These are phyloP conservation scores for Steromphala cineraria DNA, from an alignment of 2,888 invertebrate species.

Conservation along the genomic window DNA sequence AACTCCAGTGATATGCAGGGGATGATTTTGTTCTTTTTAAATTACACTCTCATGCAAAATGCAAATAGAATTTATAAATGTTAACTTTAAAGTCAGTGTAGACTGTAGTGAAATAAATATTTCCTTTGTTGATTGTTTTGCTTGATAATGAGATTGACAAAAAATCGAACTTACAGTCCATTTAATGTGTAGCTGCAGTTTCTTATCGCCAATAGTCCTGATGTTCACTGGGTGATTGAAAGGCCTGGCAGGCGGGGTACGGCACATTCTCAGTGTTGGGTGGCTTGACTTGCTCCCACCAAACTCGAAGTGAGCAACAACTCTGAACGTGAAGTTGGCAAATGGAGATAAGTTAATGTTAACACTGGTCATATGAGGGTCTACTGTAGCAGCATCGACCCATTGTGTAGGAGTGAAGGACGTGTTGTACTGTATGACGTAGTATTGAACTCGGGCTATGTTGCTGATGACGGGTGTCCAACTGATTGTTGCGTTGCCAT, in stretches of 20 bases:
- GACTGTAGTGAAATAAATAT: too few species aligned
- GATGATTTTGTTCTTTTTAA: too few species aligned
- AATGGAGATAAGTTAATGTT: constrained; percentile 65
- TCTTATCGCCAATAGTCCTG: constrained; percentile 67
- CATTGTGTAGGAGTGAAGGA: constrained; percentile 94
- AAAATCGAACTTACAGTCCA: constrained; percentile 70
- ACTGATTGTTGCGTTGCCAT: constrained; percentile 79
- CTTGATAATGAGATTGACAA: too few species aligned
- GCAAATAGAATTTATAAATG: too few species aligned
- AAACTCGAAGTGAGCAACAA: constrained; percentile 73
- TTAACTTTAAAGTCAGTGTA: too few species aligned
- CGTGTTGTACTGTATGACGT: constrained; percentile 93
- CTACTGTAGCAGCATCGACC: constrained; percentile 83
- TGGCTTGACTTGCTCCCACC: constrained; percentile 72
- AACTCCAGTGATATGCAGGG: too few species aligned
- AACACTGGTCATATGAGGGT: constrained; percentile 57
- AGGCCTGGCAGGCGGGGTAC: constrained; percentile 61
- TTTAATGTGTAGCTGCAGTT: constrained; percentile 67
- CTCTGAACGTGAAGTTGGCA: constrained; percentile 73
- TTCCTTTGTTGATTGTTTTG: too few species aligned
- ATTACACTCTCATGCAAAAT: too few species aligned
- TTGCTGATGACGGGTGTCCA: constrained; percentile 97
- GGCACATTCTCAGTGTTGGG: constrained; percentile 62
- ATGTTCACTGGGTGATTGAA: constrained; percentile 71
- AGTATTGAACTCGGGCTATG: constrained; percentile 93